Base-by-base conservation (phyloP, 2,113 vertebrate species). In the Catagonus wagneri region DNA sequence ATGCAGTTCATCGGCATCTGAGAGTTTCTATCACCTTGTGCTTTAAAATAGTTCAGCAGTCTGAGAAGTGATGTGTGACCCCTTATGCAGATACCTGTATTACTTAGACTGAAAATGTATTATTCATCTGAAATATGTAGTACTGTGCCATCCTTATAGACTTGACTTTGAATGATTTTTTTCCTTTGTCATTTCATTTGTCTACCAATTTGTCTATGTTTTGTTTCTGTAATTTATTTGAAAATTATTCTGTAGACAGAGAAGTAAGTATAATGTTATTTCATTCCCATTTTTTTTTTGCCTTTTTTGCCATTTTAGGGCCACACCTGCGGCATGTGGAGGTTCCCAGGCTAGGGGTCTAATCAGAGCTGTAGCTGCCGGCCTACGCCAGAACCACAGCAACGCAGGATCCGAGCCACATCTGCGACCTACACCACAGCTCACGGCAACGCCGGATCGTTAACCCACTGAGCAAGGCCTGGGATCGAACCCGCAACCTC, bases 21-120 rank as follows among this genome's bases (percentile, higher is more conserved):
- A 91, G 96, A 84, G 52, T 90, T 94, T 96, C 63, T 96, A 84
- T 97, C 94, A 96, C 83, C 68, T 88, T 94, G 80, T 95, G 74
- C 94, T 97, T 96, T 68, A 95, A 96, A 94, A 92, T 93, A 93
- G 69, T 75, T 96, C 25, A 76, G 88, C 63, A 85, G 29, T 39
- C 22, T 71, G 83, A 90, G 96, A 96, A 91, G 72, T 92, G 75
- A 71, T 39, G 9, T 89, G 52, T 94, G 94, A 94, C 36, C 36
- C 54, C 32, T 83, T 91, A 56, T 44, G 11, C 5, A 44, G 83
- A n/a, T 95, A 76, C 32, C 54, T 79, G 11, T 74, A 44, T 87
- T 86, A 63, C n/a, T 93, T 72, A 44, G n/a, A 93, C 91, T 84
- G 74, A 72, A 94, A 87, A 85, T 71, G 36, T 86, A 15, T 92